phyloP scores from a whole-genome alignment of 2,888 invertebrate species.

The Crocallis elinguaria region DNA sequence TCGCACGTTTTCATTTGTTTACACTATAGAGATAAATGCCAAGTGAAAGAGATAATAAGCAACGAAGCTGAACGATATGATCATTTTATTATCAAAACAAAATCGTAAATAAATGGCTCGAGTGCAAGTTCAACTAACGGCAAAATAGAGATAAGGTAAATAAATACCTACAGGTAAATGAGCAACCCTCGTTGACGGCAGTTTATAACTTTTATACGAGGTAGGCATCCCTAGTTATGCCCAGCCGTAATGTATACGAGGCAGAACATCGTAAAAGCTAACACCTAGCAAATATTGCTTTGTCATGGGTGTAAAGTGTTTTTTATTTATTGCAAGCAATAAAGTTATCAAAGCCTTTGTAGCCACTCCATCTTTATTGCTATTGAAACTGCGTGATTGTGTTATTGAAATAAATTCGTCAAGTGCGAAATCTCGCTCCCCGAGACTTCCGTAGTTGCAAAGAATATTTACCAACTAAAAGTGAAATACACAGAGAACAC shows the following conservation, averaged over 20 bases:
- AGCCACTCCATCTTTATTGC: constrained; percentile 10
- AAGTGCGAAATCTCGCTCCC: no score
- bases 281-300: constrained; percentile 57
- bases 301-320: constrained; percentile 43
- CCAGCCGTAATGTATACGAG: constrained; percentile 51
- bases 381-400: no score
- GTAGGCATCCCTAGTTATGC: constrained; percentile 40
- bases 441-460: no score
- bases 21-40: not conserved
- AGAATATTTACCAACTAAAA: no score
- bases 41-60: not conserved
- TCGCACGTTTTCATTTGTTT: not conserved
- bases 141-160: constrained; percentile 16
- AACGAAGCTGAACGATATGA: not conserved
- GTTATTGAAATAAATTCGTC: no score
- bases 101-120: constrained; percentile 11
- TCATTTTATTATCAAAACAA: constrained; percentile 23
- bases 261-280: constrained; percentile 49
- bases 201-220: constrained; percentile 61
- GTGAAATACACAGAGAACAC: no score
- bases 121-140: constrained; percentile 23
- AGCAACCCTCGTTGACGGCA: constrained; percentile 47
- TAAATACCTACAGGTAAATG: constrained; percentile 45
- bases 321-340: constrained; percentile 46
- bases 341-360: constrained; percentile 16